These are phyloP conservation scores for Carollia perspicillata DNA, from an alignment of 2,113 vertebrate genomes.

Conservation along the genomic window DNA sequence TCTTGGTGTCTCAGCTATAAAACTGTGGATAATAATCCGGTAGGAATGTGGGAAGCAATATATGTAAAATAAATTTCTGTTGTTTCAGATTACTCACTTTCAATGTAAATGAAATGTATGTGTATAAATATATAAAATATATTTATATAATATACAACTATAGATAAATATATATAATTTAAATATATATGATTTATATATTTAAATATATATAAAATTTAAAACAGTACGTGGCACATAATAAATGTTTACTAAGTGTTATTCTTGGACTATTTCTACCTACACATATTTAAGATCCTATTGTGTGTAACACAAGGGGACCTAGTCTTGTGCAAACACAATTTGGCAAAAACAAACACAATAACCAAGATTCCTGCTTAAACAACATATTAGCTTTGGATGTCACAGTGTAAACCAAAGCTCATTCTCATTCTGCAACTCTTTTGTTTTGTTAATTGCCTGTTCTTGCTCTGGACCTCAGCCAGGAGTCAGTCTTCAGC, in stretches of 20 bases:
- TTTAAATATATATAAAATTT: no score
- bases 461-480: constrained; percentile 29
- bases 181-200: no score
- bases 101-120: constrained; percentile 57
- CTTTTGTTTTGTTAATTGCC: constrained; percentile 54
- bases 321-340: constrained; percentile 37
- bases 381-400: constrained; percentile 25
- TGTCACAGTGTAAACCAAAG: constrained; percentile 45
- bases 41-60: constrained; percentile 3
- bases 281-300: constrained; percentile 26
- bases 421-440: constrained; percentile 47
- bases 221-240: constrained; percentile 37
- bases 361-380: constrained; percentile 29
- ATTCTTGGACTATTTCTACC: not conserved
- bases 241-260: constrained; percentile 60
- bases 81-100: constrained; percentile 63
- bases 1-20: constrained; percentile 11
- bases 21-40: constrained; percentile 45
- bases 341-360: constrained; percentile 52
- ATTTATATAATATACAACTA: no score
- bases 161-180: no score
- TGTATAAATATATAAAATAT: no score
- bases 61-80: constrained; percentile 59
- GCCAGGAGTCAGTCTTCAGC: constrained; percentile 54
- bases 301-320: constrained; percentile 31